Base-by-base conservation (phyloP, 2,888 invertebrate species). In the Ligdia adustata region DNA sequence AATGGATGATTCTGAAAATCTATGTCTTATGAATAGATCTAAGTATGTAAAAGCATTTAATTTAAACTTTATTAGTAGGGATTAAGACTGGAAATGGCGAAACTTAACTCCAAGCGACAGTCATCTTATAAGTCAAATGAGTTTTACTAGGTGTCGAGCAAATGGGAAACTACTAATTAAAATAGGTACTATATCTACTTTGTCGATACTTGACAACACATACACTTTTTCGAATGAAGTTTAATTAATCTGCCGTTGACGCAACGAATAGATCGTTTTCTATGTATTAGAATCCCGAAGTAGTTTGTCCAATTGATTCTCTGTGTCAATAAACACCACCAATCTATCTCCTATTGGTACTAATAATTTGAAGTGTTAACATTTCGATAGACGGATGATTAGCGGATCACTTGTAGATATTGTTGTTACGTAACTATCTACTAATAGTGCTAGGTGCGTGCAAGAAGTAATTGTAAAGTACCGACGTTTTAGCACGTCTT, bases 131-230 rank as follows among this genome's bases (percentile, higher is more conserved):
- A 79, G 74, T 78, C 70, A 75, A 82, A 82, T 82, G 72, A 76
- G 81, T 83, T 84, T 82, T 83, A 81, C 79, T 80, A 78, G 78
- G 82, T 82, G 82, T 82, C 72, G 74, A 69, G 75, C 74, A 84
- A 83, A 84, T 84, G 79, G 85, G 83, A 84, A 86, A 82, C 77
- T 77, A 79, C 84, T 88, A 86, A 87, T 88, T 88, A 85, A 85
- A 83, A 76, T 69, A 57, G 60, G 64, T 79, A 82, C 76, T 6
- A 4, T 16, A n/a, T 82, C 13, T 18, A 39, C 42, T 79, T 71
- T 75, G 69, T 68, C 63, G 68, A 69, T 74, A 75, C 72, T 74
- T 78, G 79, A 84, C 84, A 75, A 79, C 74, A 72, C 64, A 70
- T 73, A 72, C 70, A 69, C 64, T 75, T 60, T 71, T 66, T 76